Percentiles rank a stretch among this genome's conserved stretches.
These are phyloP conservation scores for Alloscopus bannaensis DNA, from an alignment of 2,888 invertebrate genomes.

Conservation along the genomic window DNA sequence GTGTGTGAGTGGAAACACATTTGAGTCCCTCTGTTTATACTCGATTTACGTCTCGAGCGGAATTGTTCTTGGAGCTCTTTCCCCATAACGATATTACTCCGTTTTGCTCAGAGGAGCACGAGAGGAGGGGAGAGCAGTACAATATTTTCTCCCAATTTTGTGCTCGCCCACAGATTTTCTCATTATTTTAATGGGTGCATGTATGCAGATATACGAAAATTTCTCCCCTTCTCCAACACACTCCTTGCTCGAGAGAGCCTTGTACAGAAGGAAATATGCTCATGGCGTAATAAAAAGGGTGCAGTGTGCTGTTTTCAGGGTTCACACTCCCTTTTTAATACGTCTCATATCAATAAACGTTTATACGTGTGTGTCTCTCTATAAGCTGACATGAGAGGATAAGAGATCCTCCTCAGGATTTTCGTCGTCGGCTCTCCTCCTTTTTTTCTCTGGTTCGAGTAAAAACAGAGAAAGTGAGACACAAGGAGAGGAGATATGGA, in stretches of 20 bases:
- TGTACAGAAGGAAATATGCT: no score
- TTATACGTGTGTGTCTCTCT: no score
- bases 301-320: no score
- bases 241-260: background rate
- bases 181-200: constrained; percentile 43
- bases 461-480: background rate
- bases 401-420: background rate
- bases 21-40: background rate
- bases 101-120: no score
- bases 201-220: background rate
- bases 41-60: no score
- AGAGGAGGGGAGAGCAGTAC: background rate
- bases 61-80: background rate
- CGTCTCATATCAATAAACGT: no score
- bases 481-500: background rate
- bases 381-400: background rate
- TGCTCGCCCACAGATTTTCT: constrained; percentile 28
- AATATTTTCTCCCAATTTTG: background rate
- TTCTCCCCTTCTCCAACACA: background rate
- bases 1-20: background rate
- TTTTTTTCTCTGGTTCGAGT: background rate
- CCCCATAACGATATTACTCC: background rate
- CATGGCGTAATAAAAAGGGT: background rate
- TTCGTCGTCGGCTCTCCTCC: background rate
- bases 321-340: no score